Base-by-base conservation (phyloP, 2,888 invertebrate genomes). In the Pyrgus malvae region DNA sequence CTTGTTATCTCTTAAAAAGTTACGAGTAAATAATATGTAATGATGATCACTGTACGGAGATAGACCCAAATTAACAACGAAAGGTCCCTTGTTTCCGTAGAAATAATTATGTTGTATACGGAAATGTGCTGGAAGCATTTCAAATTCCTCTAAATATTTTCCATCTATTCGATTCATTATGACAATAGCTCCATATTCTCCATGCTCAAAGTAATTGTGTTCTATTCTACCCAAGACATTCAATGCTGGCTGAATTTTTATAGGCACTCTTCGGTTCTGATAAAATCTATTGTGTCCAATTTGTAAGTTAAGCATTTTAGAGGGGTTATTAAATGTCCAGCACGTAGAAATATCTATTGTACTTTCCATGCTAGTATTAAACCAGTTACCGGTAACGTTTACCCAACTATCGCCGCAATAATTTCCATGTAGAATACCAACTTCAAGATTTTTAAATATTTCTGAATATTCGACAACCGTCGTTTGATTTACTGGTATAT, bases 311-410 rank as follows among this genome's bases (percentile, higher is more conserved):
- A 92, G 73, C 60, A 92, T 86, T 46, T 92, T 90, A 0, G 80
- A 72, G 14, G 91, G 90, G 53, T 87, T 85, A 57, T 85, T 90
- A 60, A 83, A 70, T 65, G 84, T 91, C 95, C 96, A 98, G 80
- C 98, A 98, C 0, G 97, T 95, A 56, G 94, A 92, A 51, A 98
- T 91, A 72, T 96, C 95, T 21, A 99, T 84, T 1, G 96, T 96
- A 57, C 95, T 95, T 68, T 94, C 93, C 21, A 92, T 76, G 66
- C 97, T 97, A 41, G 93, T 93, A 65, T 95, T 95, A 77, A 99
- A 97, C 80, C 91, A 93, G 75, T 97, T 98, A n/a, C 96, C 96
- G 0, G 97, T 97, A n/a, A 98, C 92, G 78, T 99, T 99, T 0
- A 98, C 94, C 87, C 95, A 94, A 38, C 95, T 93, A 67, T 93